These are phyloP conservation scores for Hypomecis punctinalis DNA, from an alignment of 2,888 invertebrate species.

Conservation along the genomic window DNA sequence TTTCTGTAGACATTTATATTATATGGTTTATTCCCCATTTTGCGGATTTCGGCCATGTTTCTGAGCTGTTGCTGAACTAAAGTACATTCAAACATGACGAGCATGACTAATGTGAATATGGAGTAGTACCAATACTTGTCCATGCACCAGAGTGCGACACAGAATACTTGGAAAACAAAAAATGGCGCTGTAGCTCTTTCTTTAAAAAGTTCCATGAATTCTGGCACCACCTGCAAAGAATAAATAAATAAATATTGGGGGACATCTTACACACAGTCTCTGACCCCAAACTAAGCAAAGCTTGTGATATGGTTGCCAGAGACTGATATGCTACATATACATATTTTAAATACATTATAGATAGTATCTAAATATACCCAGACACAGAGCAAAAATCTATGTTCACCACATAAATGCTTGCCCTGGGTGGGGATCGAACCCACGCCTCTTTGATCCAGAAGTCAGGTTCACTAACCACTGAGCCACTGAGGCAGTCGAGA, in stretches of 20 bases:
- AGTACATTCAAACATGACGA: conserved; percentile 98
- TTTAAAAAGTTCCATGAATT: conserved; percentile 97
- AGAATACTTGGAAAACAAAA: conserved; percentile 99
- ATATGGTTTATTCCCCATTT: conserved; percentile 99
- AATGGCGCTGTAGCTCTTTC: conserved; percentile 99
- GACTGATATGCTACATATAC: no score
- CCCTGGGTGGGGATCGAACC: no score
- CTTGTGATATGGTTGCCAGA: no score
- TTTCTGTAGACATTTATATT: conserved; percentile 95
- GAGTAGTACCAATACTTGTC: conserved; percentile 99
- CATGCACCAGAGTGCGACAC: conserved; percentile 99
- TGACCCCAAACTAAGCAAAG: no score
- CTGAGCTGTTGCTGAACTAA: conserved; percentile 98
- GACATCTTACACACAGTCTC: no score
- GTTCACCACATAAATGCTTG: no score
- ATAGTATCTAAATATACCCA: no score
- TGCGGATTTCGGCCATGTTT: conserved; percentile 99
- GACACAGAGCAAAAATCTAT: no score
- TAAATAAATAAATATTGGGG: conserved; percentile 29
- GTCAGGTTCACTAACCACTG: no score
- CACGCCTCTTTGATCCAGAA: no score
- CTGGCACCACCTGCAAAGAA: conserved; percentile 91
- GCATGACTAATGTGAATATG: conserved; percentile 97
- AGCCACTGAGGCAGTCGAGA: no score
- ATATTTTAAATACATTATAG: no score